Evolutionary conservation across 2,797 vertebrate species (phyloP), one percentile per base, ranked within the genome.

Genomic region (Dromococcyx pavoninus): DNA sequence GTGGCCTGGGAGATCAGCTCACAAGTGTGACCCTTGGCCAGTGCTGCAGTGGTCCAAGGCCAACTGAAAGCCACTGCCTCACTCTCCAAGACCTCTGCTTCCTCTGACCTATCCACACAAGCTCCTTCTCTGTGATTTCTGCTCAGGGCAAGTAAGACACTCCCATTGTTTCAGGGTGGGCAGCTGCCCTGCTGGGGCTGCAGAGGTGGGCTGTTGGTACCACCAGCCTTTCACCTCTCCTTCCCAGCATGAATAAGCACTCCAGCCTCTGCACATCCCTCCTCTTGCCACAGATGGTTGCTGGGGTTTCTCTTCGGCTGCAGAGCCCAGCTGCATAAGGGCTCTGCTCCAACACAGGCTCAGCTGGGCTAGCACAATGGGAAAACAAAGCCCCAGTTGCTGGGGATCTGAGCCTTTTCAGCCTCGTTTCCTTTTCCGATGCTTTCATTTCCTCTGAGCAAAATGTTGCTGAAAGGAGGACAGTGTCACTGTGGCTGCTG

Each of bases 261-360:
- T 73, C 28, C 53, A 75, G 91, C 46, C 65, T 32, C 56, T 35
- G 57, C 74, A 57, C 33, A 75, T 64, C 60, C 56, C 77, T 91
- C 73, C 72, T 84, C 80, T 28, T 24, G 53, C 82, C 69, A 88
- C 91, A 71, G 81, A 60, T 21, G 10, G 95, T 88, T 95, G 88
- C 93, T 4, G 2, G 64, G 86, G 89, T 93, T 96, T 96, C 83
- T 94, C 89, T 67, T 92, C 96, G 95, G 94, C 95, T 93, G 91
- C 91, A 79, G 83, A 94, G 95, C 91, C 95, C 95, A 97, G 95
- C 96, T 97, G 95, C 96, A 88, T 94, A 83, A 97, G 89, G 95
- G 96, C 95, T 97, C 94, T 93, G 95, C 96, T 97, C 96, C 96
- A 96, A 85, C 89, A 74, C 77, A 91, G 93, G 89, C 96, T 97